These are phyloP conservation scores for Drosophila littoralis DNA, from an alignment of 1,140 invertebrate genomes.

Conservation along the genomic window DNA sequence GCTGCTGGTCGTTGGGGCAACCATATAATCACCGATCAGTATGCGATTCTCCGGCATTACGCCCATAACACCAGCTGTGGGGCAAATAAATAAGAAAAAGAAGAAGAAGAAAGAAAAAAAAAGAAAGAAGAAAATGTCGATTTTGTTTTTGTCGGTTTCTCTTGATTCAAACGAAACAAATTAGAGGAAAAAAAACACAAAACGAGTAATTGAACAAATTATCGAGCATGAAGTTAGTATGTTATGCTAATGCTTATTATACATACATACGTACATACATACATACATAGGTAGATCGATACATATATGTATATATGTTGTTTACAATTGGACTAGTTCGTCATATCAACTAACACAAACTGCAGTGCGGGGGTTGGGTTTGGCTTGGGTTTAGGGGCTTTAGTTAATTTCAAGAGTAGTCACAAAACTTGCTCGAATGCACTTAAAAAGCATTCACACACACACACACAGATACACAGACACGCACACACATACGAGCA, in stretches of 20 bases:
- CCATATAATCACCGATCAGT: conserved; percentile 84
- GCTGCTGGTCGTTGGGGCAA: conserved; percentile 56
- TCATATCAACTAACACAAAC: conserved; percentile 76
- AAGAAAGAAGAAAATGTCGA: conserved; percentile 24
- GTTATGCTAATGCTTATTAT: conserved; percentile 45
- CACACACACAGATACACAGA: conserved; percentile 13
- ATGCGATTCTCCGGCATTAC: conserved; percentile 84
- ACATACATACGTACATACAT: conserved; percentile 7
- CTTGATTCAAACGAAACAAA: not conserved
- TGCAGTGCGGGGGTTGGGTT: conserved; percentile 78
- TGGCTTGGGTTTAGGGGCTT: not conserved
- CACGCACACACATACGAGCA: conserved; percentile 51
- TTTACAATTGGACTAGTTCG: conserved; percentile 41
- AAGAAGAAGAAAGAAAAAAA: conserved; percentile 44
- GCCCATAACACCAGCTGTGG: conserved; percentile 83
- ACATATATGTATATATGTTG: not conserved
- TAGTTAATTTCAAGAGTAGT: conserved; percentile 34
- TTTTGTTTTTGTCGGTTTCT: not conserved
- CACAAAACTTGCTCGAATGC: conserved; percentile 26
- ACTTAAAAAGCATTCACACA: conserved; percentile 17
- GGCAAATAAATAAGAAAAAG: conserved; percentile 47
- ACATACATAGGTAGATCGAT: not conserved
- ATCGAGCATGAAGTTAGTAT: conserved; percentile 23
- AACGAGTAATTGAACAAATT: conserved; percentile 6
- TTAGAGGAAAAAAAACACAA: conserved; percentile 11